Conservation (phyloP, 1,140 invertebrate genomes). For the Drosophila albomicans region DNA sequence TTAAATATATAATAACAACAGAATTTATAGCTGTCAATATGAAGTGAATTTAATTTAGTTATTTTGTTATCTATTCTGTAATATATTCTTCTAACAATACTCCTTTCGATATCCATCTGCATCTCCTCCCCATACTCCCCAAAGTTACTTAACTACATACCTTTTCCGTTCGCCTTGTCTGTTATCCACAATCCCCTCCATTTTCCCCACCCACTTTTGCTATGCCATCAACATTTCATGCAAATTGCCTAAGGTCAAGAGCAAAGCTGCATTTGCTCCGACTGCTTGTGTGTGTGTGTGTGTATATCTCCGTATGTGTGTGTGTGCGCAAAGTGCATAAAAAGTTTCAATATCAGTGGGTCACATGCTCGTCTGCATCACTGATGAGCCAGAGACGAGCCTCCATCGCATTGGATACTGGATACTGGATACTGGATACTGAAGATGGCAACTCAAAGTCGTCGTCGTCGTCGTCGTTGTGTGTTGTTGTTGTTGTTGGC, state of each 20-base stretch:
- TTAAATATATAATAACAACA: too few species aligned
- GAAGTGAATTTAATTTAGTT: too few species aligned
- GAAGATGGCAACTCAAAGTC: constrained; percentile 13
- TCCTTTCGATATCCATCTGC: too few species aligned
- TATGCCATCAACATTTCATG: constrained; percentile 37
- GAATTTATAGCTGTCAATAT: too few species aligned
- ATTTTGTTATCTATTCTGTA: too few species aligned
- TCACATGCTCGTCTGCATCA: constrained; percentile 83
- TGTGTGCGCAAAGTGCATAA: constrained; percentile 69
- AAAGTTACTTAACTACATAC: neutral
- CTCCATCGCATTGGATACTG: constrained; percentile 15
- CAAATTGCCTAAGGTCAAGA: constrained; percentile 80
- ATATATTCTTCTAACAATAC: too few species aligned
- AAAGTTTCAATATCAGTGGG: constrained; percentile 81
- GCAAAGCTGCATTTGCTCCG: constrained; percentile 55
- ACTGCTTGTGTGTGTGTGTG: neutral
- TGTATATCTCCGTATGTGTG: neutral
- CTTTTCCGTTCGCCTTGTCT: neutral
- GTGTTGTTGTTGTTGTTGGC: neutral
- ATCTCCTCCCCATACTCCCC: too few species aligned
- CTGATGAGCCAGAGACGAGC: constrained; percentile 68
- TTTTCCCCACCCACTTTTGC: neutral
- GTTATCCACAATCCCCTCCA: neutral
- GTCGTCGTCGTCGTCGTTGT: neutral
- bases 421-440: too few species aligned